Base-by-base conservation (phyloP, 2,797 vertebrate species). In the Atherinosoma microstoma region DNA sequence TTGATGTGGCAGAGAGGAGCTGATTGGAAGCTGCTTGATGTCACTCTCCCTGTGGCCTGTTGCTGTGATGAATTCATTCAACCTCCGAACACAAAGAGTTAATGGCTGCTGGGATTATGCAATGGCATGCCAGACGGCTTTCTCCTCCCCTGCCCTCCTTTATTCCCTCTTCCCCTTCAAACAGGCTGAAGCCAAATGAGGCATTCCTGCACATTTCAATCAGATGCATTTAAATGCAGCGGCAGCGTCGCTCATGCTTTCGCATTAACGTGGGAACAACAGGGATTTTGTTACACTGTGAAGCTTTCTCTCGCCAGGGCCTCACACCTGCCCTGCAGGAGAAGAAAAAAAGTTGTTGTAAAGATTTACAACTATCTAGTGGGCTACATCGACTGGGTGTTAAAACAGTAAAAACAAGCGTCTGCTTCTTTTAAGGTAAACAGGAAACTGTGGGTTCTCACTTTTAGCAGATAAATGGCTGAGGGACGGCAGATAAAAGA, bases 41-140 rank as follows among this genome's bases (percentile, higher is more conserved):
- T 88, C 87, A 83, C 86, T 86, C 73, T 47, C 83, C 88, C 86
- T 89, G 87, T 92, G 86, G 90, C 84, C 82, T 70, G 78, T 90
- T 81, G 83, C 90, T 84, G 68, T 76, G 87, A 93, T 87, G 88
- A 92, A 86, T 91, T 92, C 85, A 93, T 92, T 92, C 86, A 82
- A 83, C 76, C 80, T 30, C 64, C 15, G 88, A 70, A 87, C 53
- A 85, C 87, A 92, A 90, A 91, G 89, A 86, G 90, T 92, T 93
- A 93, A 92, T 84, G 74, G 86, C 85, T 84, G 87, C 78, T 61
- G 74, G 88, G 91, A 93, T 94, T 94, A 94, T 91, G 90, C 90
- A 92, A 94, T 54, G 81, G 86, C 83, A 86, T 83, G 82, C 85
- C 86, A 92, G 92, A 87, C 75, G 67, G 74, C 84, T 86, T 83